phyloP scores from a whole-genome alignment of 1,140 invertebrate species.

The Neuroterus valhalla region DNA sequence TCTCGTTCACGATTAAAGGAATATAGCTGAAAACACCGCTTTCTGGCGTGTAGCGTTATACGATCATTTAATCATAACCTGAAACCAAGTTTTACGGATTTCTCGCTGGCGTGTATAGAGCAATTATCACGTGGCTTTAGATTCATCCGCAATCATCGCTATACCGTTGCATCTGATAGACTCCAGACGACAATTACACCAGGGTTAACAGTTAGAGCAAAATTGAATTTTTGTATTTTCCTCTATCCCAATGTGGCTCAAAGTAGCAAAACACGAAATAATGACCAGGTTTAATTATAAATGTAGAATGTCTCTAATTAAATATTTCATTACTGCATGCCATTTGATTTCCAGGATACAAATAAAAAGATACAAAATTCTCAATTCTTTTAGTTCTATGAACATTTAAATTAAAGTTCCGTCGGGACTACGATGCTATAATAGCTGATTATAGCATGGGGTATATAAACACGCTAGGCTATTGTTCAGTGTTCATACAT shows the following conservation, averaged over 20 bases:
- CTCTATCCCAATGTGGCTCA: no score
- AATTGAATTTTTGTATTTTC: background rate
- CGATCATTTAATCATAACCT: conserved; percentile 52
- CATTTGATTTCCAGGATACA: no score
- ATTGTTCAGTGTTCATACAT: background rate
- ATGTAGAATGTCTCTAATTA: no score
- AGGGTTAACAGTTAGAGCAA: background rate
- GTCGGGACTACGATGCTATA: background rate
- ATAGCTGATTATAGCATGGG: background rate
- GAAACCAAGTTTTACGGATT: conserved; percentile 49
- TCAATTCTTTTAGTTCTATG: background rate
- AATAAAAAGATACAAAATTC: no score
- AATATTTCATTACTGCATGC: no score
- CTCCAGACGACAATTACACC: conserved; percentile 3
- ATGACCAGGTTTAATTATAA: no score
- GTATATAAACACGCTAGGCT: conserved; percentile 1
- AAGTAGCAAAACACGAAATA: no score
- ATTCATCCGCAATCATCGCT: conserved; percentile 11
- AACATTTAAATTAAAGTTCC: background rate
- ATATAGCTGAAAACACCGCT: conserved; percentile 37
- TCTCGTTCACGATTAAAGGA: conserved; percentile 14
- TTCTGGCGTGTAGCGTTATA: conserved; percentile 11
- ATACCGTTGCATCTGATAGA: background rate
- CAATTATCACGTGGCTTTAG: conserved; percentile 56
- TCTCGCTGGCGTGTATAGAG: conserved; percentile 53